A percentile compares a stretch with the other conserved stretches of the same genome.
Evolutionary conservation across 2,113 vertebrate species (phyloP).

Genomic region (Andinoacara biseriatus): DNA sequence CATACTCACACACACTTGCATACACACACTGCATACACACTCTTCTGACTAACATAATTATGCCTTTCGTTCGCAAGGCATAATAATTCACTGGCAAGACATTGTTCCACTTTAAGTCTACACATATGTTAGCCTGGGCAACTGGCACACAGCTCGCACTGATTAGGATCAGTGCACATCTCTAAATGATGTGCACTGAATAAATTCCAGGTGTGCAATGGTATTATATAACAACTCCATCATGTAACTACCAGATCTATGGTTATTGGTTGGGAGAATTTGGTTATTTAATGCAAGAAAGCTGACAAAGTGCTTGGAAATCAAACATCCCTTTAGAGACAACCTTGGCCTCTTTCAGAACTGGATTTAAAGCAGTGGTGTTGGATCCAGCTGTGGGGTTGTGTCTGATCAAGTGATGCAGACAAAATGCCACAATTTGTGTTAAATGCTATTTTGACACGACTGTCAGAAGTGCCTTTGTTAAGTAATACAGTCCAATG

Average conservation of each 20-base stretch:
- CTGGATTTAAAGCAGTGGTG: too few species aligned
- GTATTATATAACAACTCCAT: neutral
- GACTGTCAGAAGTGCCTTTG: too few species aligned
- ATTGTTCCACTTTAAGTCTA: neutral
- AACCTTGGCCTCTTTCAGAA: too few species aligned
- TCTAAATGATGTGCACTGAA: neutral
- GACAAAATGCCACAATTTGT: too few species aligned
- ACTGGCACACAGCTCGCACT: neutral
- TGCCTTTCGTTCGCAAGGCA: neutral
- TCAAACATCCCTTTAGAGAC: too few species aligned
- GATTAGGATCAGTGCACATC: conserved; percentile 5
- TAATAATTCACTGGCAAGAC: neutral
- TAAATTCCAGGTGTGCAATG: rapidly evolving
- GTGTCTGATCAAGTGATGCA: too few species aligned
- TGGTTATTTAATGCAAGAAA: neutral
- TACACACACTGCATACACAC: rapidly evolving
- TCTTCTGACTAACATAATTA: rapidly evolving
- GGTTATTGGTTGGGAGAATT: too few species aligned
- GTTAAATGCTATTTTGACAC: too few species aligned
- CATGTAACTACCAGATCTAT: neutral
- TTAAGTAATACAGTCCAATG: too few species aligned
- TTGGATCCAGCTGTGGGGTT: too few species aligned
- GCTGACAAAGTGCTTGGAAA: neutral
- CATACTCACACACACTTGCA: neutral
- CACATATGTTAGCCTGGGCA: conserved; percentile 1